Percentiles rank a stretch among this genome's conserved stretches.
phyloP scores from a whole-genome alignment of 2,888 invertebrate genomes.

The Pyralis farinalis region DNA sequence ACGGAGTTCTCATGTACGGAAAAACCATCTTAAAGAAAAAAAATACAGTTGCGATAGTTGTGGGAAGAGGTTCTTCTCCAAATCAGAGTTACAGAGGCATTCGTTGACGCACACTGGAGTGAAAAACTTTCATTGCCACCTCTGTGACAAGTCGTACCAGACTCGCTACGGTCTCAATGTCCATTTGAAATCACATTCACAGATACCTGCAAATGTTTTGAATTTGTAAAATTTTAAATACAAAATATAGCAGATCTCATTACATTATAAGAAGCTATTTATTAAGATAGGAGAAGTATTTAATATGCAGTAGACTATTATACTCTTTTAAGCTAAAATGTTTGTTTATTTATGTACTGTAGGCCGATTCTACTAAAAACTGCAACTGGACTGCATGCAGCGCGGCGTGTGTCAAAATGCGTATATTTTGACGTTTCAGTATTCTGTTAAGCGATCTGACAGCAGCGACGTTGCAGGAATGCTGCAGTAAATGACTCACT shows the following conservation, averaged over 20 bases:
- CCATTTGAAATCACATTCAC: constrained; percentile 67
- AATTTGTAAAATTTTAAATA: constrained; percentile 33
- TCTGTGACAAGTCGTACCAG: constrained; percentile 73
- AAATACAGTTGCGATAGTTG: constrained; percentile 72
- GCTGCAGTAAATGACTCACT: no score
- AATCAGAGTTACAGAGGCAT: constrained; percentile 67
- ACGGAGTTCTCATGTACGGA: constrained; percentile 65
- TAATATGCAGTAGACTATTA: no score
- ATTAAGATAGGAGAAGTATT: no score
- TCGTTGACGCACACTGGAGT: constrained; percentile 70
- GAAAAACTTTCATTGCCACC: constrained; percentile 71
- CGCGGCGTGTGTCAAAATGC: no score
- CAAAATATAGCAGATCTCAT: constrained; percentile 28
- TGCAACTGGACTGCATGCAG: no score
- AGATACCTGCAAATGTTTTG: constrained; percentile 37
- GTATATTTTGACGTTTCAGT: no score
- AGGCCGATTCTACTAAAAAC: no score
- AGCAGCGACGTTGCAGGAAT: no score
- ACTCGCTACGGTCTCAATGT: constrained; percentile 72
- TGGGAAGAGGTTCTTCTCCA: constrained; percentile 67
- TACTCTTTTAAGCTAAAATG: neutral
- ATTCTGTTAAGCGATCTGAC: no score
- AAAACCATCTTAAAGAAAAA: constrained; percentile 71
- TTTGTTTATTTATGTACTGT: neutral
- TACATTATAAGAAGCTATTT: constrained; percentile 17